Percentiles rank a stretch among this genome's conserved stretches.
phyloP scores from a whole-genome alignment of 2,888 invertebrate genomes.

The Leuctra nigra region DNA sequence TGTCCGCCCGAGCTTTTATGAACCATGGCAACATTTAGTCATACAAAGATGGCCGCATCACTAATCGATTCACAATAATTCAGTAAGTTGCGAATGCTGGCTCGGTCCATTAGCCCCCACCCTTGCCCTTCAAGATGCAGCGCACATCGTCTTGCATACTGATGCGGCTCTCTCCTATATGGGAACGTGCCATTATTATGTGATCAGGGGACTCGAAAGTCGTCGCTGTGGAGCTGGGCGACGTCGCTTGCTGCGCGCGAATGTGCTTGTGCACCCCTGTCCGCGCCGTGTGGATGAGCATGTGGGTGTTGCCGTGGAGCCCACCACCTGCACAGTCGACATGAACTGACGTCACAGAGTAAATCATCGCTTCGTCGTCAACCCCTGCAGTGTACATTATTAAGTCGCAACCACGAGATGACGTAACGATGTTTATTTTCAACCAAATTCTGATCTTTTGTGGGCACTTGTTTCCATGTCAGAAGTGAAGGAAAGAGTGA shows the following conservation, averaged over 20 bases:
- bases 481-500: no score
- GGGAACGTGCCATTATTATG: background rate
- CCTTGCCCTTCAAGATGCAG: background rate
- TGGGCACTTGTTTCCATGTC: no score
- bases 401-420: no score
- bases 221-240: no score
- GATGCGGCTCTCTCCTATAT: no score
- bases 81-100: slow-evolving; percentile 3
- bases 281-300: no score
- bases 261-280: no score
- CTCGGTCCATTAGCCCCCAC: slow-evolving; percentile 3
- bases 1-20: no score
- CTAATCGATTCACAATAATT: slow-evolving; percentile 14
- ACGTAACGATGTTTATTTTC: no score
- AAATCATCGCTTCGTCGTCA: slow-evolving; percentile 9
- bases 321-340: slow-evolving; percentile 8
- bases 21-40: slow-evolving; percentile 1
- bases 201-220: slow-evolving; percentile 3
- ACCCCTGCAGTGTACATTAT: slow-evolving; percentile 11
- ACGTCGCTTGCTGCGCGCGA: no score
- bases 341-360: slow-evolving; percentile 4
- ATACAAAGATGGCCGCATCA: slow-evolving; percentile 7
- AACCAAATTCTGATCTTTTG: no score
- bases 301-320: slow-evolving; percentile 2
- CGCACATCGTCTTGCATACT: slow-evolving; percentile 1